These are phyloP conservation scores for Beaufortia kweichowensis DNA, from an alignment of 2,113 vertebrate species.

Conservation along the genomic window DNA sequence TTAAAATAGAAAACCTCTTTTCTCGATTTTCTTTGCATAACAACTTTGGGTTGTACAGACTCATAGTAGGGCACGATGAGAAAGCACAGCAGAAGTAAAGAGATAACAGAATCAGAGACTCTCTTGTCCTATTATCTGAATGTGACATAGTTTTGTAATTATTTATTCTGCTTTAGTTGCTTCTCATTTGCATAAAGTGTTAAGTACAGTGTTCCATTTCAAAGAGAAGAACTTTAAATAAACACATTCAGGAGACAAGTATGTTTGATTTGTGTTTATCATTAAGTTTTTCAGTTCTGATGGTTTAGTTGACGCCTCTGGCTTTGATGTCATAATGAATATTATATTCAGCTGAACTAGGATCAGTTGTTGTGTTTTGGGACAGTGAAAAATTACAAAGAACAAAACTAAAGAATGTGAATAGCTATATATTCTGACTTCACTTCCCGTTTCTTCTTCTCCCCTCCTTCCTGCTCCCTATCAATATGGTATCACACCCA, in stretches of 20 bases:
- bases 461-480: neutral
- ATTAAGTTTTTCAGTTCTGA: neutral
- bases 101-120: neutral
- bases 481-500: slow-evolving; percentile 11
- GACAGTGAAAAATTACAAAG: neutral
- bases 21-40: neutral
- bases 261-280: neutral
- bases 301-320: neutral
- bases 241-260: neutral
- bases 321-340: neutral
- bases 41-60: neutral
- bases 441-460: slow-evolving; percentile 18
- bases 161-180: neutral
- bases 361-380: neutral
- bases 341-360: neutral
- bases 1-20: neutral
- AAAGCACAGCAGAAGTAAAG: neutral
- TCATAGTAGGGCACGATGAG: neutral
- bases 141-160: neutral
- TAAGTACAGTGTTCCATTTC: neutral
- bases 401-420: no score
- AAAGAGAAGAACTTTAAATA: neutral
- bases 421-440: no score
- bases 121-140: neutral
- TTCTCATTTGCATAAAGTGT: neutral